Conservation (phyloP, 1,140 invertebrate species). For the Eupeodes corollae region DNA sequence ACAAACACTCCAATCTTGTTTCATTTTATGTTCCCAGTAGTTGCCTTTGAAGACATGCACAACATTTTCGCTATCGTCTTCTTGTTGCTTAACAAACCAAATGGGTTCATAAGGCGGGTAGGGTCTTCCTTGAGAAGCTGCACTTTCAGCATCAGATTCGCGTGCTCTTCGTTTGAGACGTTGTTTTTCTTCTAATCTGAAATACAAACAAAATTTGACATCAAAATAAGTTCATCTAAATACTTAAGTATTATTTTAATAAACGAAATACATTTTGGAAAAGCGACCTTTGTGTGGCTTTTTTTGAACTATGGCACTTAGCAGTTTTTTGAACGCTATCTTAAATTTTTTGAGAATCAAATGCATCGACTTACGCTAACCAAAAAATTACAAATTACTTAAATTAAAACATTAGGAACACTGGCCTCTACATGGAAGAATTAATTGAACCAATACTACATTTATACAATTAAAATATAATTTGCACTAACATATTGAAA, state of each 20-base stretch:
- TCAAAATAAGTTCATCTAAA: neutral
- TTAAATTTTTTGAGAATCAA: too few species aligned
- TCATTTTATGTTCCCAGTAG: slow-evolving; percentile 90
- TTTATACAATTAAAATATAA: too few species aligned
- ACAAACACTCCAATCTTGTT: slow-evolving; percentile 80
- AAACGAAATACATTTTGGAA: too few species aligned
- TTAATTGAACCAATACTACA: too few species aligned
- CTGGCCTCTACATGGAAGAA: too few species aligned
- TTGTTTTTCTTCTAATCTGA: slow-evolving; percentile 92
- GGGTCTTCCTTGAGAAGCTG: slow-evolving; percentile 58
- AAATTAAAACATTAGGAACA: too few species aligned
- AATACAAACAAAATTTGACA: slow-evolving; percentile 7
- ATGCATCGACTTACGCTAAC: too few species aligned
- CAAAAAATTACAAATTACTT: too few species aligned
- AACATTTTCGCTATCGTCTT: slow-evolving; percentile 65
- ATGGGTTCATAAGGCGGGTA: slow-evolving; percentile 68
- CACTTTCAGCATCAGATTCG: slow-evolving; percentile 68
- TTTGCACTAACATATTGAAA: too few species aligned
- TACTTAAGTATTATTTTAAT: neutral
- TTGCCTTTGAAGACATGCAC: slow-evolving; percentile 76
- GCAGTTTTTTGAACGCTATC: too few species aligned
- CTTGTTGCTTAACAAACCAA: slow-evolving; percentile 84
- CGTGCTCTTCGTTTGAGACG: slow-evolving; percentile 55
- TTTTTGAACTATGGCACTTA: too few species aligned
- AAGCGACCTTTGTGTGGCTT: too few species aligned